Evolutionary conservation across 2,113 vertebrate species (phyloP).

Genomic region (Poecile atricapillus): DNA sequence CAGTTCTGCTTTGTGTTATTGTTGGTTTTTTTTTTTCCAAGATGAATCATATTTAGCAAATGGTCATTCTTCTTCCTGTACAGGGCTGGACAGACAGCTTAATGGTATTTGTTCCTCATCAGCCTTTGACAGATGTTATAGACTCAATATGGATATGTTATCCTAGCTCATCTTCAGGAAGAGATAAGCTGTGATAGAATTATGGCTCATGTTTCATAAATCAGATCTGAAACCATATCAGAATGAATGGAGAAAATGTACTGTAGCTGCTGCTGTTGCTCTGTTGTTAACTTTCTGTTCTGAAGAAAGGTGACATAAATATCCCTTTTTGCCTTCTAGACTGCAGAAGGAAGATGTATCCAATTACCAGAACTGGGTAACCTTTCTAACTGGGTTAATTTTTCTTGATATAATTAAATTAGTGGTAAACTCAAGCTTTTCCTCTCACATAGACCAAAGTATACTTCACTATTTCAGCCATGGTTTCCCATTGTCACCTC

Average conservation of each 20-base stretch:
- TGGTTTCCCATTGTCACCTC: neutral
- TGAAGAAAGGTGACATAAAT: neutral
- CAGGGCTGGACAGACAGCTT: neutral
- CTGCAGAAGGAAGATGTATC: neutral
- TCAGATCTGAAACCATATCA: neutral
- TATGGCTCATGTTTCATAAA: neutral
- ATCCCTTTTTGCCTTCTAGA: neutral
- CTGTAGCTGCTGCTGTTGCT: neutral
- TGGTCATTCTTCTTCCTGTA: neutral
- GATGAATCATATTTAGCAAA: neutral
- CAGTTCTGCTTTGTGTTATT: neutral
- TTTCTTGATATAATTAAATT: neutral
- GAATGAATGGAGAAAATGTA: neutral
- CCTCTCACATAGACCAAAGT: neutral
- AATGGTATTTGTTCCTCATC: conserved; percentile 22
- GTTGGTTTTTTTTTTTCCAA: neutral
- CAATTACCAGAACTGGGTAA: neutral
- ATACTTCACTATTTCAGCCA: neutral
- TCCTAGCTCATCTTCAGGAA: conserved; percentile 5
- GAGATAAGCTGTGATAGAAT: conserved; percentile 16
- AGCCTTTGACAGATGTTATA: neutral
- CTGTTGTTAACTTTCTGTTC: neutral
- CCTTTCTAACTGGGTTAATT: neutral
- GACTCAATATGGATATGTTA: neutral
- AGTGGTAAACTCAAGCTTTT: neutral